phyloP scores from a whole-genome alignment of 2,888 invertebrate genomes.

The Drosophila percnosoma region DNA sequence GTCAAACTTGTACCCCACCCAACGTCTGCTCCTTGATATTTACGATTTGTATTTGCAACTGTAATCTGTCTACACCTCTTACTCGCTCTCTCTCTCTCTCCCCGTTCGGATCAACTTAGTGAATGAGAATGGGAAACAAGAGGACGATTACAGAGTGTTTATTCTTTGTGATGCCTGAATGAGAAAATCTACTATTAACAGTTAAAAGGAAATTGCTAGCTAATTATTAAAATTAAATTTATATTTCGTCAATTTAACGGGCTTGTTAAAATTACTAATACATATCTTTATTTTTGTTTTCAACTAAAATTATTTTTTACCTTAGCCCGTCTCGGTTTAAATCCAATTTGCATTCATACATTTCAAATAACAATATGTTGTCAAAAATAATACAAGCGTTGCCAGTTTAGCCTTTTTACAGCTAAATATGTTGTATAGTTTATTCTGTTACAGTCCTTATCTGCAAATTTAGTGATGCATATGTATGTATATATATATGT shows the following conservation, averaged over 20 bases:
- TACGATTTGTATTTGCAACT: slow-evolving; percentile 25
- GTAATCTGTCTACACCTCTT: slow-evolving; percentile 14
- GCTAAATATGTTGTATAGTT: background rate
- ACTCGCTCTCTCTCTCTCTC: background rate
- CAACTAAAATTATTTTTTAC: background rate
- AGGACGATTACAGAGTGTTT: background rate
- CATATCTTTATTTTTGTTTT: background rate
- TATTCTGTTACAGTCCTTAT: background rate
- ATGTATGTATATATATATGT: background rate
- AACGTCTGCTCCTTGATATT: slow-evolving; percentile 5
- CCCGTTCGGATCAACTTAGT: background rate
- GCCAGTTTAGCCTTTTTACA: background rate
- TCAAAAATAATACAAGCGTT: background rate
- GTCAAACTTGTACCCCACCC: slow-evolving; percentile 23
- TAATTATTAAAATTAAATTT: background rate
- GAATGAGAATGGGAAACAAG: background rate
- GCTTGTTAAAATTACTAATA: background rate
- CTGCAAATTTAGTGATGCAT: background rate
- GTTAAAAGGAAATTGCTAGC: background rate
- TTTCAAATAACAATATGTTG: background rate
- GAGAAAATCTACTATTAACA: background rate
- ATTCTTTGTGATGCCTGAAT: background rate
- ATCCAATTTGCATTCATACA: background rate
- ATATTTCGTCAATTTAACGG: background rate
- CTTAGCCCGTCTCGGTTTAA: background rate